Evolutionary conservation across 2,113 vertebrate species (phyloP).

Genomic region (Hippocampus zosterae): DNA sequence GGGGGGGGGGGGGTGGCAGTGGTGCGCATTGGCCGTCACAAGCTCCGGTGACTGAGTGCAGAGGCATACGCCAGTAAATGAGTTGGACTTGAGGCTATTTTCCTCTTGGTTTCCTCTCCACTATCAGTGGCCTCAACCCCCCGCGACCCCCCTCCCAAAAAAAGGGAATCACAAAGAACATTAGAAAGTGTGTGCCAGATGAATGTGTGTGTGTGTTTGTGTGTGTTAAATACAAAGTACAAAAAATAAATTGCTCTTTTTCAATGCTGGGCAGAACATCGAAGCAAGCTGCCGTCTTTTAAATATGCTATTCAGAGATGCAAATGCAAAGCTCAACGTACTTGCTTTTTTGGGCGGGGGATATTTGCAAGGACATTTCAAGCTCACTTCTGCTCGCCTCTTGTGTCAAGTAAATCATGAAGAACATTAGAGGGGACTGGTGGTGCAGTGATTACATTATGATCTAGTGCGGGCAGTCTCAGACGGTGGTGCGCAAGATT

Average conservation of each 20-base stretch:
- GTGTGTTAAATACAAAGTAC: constrained; percentile 9
- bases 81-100: constrained; percentile 40
- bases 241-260: constrained; percentile 15
- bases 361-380: background rate
- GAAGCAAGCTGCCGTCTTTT: constrained; percentile 7
- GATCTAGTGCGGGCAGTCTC: background rate
- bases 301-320: background rate
- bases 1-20: too few species aligned
- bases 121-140: constrained; percentile 40
- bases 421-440: background rate
- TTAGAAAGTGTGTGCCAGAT: background rate
- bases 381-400: background rate
- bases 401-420: background rate
- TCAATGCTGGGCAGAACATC: constrained; percentile 7
- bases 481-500: background rate
- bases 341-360: background rate
- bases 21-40: background rate
- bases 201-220: constrained; percentile 4
- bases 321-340: background rate
- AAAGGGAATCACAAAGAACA: constrained; percentile 28
- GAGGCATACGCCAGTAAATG: constrained; percentile 23
- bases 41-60: constrained; percentile 16
- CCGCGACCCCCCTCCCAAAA: background rate
- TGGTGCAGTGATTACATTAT: background rate
- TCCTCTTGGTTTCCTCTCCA: constrained; percentile 34